A percentile compares a stretch with the other conserved stretches of the same genome.
Evolutionary conservation across 37 sponge, comb jelly and placozoan genomes (phyloP).

Genomic region (Cladorhizidae sp.): DNA sequence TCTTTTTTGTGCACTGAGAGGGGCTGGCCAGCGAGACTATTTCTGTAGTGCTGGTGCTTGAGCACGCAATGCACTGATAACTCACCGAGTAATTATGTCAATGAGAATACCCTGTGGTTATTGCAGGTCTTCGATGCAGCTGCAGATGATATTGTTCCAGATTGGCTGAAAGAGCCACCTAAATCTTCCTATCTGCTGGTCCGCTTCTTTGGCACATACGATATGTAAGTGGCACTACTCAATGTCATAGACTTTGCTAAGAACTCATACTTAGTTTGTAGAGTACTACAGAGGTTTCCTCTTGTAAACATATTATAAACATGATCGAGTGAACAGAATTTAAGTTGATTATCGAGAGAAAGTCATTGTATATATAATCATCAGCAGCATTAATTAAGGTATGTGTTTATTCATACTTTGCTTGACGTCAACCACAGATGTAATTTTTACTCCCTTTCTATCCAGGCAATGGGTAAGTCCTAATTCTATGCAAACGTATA

Average conservation of each 20-base stretch:
- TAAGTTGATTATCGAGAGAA: too few species aligned
- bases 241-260: too few species aligned
- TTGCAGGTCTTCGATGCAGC: constrained; percentile 53
- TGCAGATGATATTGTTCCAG: constrained; percentile 38
- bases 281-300: neutral
- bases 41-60: too few species aligned
- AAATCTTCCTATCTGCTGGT: constrained; percentile 52
- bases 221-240: constrained; percentile 44
- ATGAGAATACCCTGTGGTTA: neutral
- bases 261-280: too few species aligned
- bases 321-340: neutral
- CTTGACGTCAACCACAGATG: too few species aligned
- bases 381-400: too few species aligned
- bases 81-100: too few species aligned
- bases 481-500: constrained; percentile 33
- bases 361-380: too few species aligned
- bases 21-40: too few species aligned
- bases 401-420: too few species aligned
- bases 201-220: constrained; percentile 73
- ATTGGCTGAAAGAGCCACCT: constrained; percentile 48
- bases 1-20: too few species aligned
- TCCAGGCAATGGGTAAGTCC: constrained; percentile 67
- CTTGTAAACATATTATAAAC: neutral
- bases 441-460: neutral
- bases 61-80: too few species aligned